These are phyloP conservation scores for Thoracochromis brauschi DNA, from an alignment of 2,113 vertebrate species.

Conservation along the genomic window DNA sequence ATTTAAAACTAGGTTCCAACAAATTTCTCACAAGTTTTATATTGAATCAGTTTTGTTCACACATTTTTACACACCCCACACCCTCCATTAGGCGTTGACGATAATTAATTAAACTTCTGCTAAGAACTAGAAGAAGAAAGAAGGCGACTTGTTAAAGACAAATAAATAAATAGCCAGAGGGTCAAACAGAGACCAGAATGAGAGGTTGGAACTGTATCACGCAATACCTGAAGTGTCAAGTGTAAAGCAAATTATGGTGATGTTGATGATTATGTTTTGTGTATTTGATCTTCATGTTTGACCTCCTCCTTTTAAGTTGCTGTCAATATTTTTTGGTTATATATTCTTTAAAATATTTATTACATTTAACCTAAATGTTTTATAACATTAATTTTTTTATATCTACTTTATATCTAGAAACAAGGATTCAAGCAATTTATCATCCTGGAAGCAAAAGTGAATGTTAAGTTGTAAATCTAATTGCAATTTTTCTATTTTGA, in stretches of 20 bases:
- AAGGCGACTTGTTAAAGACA: neutral
- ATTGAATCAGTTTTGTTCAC: neutral
- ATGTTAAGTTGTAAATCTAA: neutral
- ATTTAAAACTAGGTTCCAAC: neutral
- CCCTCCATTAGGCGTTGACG: rapidly evolving
- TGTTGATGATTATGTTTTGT: neutral
- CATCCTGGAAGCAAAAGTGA: neutral
- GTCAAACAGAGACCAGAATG: neutral
- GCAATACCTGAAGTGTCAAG: neutral
- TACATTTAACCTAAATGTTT: neutral
- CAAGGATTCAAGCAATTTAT: neutral
- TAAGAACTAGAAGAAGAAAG: neutral
- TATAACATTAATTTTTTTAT: neutral
- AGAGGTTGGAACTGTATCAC: neutral
- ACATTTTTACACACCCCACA: neutral
- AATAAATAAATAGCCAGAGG: neutral
- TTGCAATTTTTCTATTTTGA: rapidly evolving
- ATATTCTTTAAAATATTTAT: neutral
- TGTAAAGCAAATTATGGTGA: rapidly evolving
- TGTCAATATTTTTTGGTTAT: neutral
- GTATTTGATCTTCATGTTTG: neutral
- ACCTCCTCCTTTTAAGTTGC: neutral
- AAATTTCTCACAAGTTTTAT: neutral
- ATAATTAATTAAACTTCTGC: neutral
- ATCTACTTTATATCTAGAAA: neutral